Base-by-base conservation (phyloP, 2,797 vertebrate genomes). In the Nannoperca obscura region DNA sequence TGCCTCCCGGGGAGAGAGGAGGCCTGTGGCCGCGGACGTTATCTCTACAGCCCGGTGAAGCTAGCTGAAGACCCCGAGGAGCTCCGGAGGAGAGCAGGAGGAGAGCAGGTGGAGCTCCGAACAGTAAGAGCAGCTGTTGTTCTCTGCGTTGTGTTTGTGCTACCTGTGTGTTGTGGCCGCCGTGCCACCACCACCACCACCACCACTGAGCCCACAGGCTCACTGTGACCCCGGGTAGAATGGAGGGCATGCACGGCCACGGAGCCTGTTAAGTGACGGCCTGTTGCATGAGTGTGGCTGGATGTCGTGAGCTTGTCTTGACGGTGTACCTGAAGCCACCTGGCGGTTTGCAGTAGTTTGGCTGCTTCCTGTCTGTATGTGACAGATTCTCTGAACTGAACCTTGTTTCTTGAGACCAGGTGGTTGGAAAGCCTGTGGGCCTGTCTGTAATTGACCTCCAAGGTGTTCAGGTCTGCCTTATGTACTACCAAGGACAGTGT, bases 81-180 rank as follows among this genome's bases (percentile, higher is more conserved):
- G 30, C 30, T 32, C 4, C 30, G 30, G 4, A 30, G 30, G 30
- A 32, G 30, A 32, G 30, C 30, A 32, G 30, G 66, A 36, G 71
- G 60, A 74, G 80, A 73, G 20, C 80, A 71, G 30, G 71, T 47
- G 70, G 80, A 73, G 24, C 80, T 14, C 4, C 75, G 2, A 42
- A 63, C 2, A 24, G 68, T 83, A 15, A 67, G 44, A 62, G 53
- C 34, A 2, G 5, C 14, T 55, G 42, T 63, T n/a, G n/a, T n/a
- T n/a, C n/a, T n/a, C n/a, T 38, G 15, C 9, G 4, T 19, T 47
- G 4, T 63, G 52, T 4, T 73, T 47, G 4, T 63, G 52, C 7
- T 73, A 12, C 7, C 22, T 61, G 55, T 55, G 40, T 55, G 34
- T 11, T 9, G 38, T 22, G 63, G 49, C 42, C 15, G 57, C 61